These are phyloP conservation scores for Mesocentrotus franciscanus DNA, from an alignment of 53 echinoderm and acorn worm genomes.

Conservation along the genomic window DNA sequence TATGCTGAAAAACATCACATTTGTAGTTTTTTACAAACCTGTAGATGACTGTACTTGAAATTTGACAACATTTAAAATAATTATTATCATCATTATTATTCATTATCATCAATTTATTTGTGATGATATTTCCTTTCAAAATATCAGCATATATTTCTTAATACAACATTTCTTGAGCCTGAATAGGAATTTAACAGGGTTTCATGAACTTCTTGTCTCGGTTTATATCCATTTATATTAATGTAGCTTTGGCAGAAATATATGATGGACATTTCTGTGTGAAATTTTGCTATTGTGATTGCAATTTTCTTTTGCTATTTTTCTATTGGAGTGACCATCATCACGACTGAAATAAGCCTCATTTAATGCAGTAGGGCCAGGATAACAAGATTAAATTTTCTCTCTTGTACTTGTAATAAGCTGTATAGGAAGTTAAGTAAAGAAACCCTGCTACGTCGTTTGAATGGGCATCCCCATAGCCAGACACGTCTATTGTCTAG, in stretches of 20 bases:
- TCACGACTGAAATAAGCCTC: background rate
- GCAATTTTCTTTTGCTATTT: background rate
- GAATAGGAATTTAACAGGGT: no score
- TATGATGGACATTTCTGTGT: background rate
- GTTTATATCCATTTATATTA: no score
- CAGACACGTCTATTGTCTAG: slow-evolving; percentile 30
- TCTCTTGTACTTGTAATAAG: background rate
- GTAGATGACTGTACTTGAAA: no score
- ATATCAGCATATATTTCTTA: background rate
- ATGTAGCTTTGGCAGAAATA: no score
- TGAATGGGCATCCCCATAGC: slow-evolving; percentile 6
- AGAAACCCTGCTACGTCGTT: slow-evolving; percentile 14
- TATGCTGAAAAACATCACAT: no score
- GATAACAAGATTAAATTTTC: slow-evolving; percentile 62
- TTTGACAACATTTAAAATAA: no score
- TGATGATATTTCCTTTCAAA: no score
- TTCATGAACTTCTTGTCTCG: no score
- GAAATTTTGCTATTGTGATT: background rate
- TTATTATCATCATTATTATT: no score
- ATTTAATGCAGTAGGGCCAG: slow-evolving; percentile 7
- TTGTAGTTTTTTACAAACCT: no score
- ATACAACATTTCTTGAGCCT: background rate
- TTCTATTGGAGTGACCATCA: background rate
- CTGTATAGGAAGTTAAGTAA: slow-evolving; percentile 16
- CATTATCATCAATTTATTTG: no score